Evolutionary conservation across 1,140 invertebrate genomes (phyloP).

Genomic region (Rhagoletis pomonella): DNA sequence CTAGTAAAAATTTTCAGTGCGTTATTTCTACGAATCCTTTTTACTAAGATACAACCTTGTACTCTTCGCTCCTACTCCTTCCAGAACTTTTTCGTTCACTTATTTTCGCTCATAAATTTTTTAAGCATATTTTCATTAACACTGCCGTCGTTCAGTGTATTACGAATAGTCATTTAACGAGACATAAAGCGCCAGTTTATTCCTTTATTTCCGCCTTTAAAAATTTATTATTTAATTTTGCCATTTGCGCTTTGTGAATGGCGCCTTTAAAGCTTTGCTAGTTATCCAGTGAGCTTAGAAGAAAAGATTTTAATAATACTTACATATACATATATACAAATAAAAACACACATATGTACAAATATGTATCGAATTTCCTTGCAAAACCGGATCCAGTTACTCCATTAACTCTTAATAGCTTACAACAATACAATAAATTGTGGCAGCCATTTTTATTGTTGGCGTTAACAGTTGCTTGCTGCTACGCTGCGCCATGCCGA

Average conservation of each 20-base stretch:
- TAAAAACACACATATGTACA: too few relatives aligned
- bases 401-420: conserved; percentile 32
- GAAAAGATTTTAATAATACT: too few relatives aligned
- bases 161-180: not conserved
- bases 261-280: not conserved
- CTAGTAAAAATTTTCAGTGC: too few relatives aligned
- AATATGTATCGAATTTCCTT: not conserved
- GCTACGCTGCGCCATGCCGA: not conserved
- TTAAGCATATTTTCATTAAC: not conserved
- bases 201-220: not conserved
- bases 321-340: too few relatives aligned
- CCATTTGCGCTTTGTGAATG: not conserved
- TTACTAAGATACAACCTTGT: too few relatives aligned
- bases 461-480: not conserved
- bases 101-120: not conserved
- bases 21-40: too few relatives aligned
- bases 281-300: too few relatives aligned
- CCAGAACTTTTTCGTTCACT: not conserved
- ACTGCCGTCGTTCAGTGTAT: not conserved
- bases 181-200: not conserved
- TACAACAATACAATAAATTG: conserved; percentile 32
- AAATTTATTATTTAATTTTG: not conserved
- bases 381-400: not conserved
- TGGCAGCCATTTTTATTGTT: not conserved
- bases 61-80: too few relatives aligned